A percentile compares a stretch with the other conserved stretches of the same genome.
Conservation (phyloP, 2,888 invertebrate species). For the Metopia argyrocephala region DNA sequence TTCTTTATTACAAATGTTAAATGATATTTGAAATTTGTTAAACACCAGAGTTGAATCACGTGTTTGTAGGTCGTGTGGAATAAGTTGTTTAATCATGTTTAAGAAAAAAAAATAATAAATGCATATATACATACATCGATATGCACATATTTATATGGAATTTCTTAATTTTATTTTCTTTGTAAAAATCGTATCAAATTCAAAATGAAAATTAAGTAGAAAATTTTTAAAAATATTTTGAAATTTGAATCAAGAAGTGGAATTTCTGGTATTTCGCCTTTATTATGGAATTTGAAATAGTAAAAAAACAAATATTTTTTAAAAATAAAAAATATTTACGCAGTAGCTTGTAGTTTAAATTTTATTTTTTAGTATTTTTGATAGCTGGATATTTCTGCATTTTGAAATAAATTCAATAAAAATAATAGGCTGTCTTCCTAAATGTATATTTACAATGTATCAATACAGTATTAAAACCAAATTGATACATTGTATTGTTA, state of each 20-base stretch:
- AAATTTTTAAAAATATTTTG: neutral
- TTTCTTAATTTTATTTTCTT: neutral
- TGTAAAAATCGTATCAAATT: neutral
- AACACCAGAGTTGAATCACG: constrained; percentile 3
- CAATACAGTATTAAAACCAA: no score
- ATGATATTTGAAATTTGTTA: neutral
- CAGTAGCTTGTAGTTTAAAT: no score
- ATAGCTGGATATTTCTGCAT: no score
- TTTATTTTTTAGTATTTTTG: no score
- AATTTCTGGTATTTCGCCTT: neutral
- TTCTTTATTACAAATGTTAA: constrained; percentile 25
- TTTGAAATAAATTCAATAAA: no score
- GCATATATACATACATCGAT: no score
- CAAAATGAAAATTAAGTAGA: neutral
- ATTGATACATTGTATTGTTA: no score
- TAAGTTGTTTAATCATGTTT: neutral
- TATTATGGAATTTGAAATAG: neutral
- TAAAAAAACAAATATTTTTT: no score
- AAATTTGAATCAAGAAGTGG: neutral
- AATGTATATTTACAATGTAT: no score
- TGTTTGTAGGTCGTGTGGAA: neutral
- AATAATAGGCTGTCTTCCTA: no score
- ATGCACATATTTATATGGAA: no score
- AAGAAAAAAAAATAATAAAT: neutral
- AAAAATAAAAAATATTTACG: no score